Evolutionary conservation across 2,888 invertebrate species (phyloP).

Genomic region (Microctonus brassicae): DNA sequence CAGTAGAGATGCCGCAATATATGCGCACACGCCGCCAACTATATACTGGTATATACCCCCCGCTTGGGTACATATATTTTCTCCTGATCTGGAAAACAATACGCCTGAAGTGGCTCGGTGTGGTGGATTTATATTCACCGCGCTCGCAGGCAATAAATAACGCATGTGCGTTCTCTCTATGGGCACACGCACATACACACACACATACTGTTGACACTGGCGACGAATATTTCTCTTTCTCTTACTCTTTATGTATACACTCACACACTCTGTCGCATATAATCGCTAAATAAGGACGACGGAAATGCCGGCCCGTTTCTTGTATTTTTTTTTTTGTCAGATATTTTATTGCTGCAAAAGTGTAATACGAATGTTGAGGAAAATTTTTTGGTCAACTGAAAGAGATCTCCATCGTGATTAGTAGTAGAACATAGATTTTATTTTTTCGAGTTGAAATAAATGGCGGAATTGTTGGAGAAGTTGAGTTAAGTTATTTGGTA

Average conservation of each 20-base stretch:
- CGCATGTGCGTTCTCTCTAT: conserved; percentile 37
- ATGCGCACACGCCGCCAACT: background rate
- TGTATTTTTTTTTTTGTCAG: conserved; percentile 34
- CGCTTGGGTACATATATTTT: conserved; percentile 64
- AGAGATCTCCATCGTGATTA: no score
- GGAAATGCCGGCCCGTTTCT: conserved; percentile 64
- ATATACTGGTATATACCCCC: conserved; percentile 21
- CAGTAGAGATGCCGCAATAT: conserved; percentile 16
- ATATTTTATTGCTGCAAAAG: background rate
- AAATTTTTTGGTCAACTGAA: conserved; percentile 2
- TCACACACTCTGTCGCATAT: conserved; percentile 31
- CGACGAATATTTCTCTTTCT: background rate
- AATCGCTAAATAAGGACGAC: conserved; percentile 67
- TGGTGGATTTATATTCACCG: conserved; percentile 66
- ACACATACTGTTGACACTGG: conserved; percentile 45
- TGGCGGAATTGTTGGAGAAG: no score
- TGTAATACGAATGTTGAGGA: background rate
- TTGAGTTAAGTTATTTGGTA: no score
- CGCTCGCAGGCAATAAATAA: conserved; percentile 65
- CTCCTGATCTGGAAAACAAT: conserved; percentile 70
- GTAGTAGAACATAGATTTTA: no score
- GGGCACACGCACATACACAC: background rate
- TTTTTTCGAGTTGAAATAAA: background rate
- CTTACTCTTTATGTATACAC: background rate
- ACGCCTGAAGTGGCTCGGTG: conserved; percentile 47